phyloP scores from a whole-genome alignment of 2,888 invertebrate genomes.

The Elegia similella region DNA sequence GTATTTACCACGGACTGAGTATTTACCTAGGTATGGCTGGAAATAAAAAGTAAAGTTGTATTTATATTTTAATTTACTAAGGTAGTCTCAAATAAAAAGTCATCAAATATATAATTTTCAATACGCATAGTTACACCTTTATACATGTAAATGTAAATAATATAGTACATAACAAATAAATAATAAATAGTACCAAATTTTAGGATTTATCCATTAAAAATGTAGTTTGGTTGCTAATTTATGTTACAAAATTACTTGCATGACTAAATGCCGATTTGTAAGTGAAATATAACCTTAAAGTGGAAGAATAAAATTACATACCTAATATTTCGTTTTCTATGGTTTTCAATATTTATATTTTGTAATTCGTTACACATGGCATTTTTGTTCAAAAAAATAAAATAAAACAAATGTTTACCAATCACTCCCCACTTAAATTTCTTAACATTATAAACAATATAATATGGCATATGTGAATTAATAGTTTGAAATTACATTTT shows the following conservation, averaged over 20 bases:
- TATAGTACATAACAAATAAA: conserved; percentile 81
- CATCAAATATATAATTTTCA: conserved; percentile 78
- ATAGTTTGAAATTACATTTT: conserved; percentile 74
- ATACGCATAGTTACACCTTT: conserved; percentile 81
- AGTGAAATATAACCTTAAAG: conserved; percentile 48
- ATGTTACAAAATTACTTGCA: conserved; percentile 72
- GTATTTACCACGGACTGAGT: no score
- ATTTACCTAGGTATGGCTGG: no score
- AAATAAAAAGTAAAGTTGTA: conserved; percentile 31
- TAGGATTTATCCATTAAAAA: conserved; percentile 73
- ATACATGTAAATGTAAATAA: conserved; percentile 81
- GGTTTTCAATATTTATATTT: conserved; percentile 49
- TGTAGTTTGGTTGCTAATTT: conserved; percentile 73
- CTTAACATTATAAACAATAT: conserved; percentile 78
- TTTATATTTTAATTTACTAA: conserved; percentile 72
- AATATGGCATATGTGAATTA: conserved; percentile 79
- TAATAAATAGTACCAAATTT: conserved; percentile 79
- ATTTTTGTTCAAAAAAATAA: conserved; percentile 50
- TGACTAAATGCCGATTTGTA: conserved; percentile 72
- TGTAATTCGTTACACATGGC: conserved; percentile 54
- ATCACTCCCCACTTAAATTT: conserved; percentile 67
- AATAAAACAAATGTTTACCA: conserved; percentile 50
- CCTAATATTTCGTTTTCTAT: conserved; percentile 52
- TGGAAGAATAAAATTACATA: conserved; percentile 58
- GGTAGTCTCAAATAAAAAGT: conserved; percentile 77